Conservation (phyloP, 2,888 invertebrate genomes). For the Standfussiana lucernea region DNA sequence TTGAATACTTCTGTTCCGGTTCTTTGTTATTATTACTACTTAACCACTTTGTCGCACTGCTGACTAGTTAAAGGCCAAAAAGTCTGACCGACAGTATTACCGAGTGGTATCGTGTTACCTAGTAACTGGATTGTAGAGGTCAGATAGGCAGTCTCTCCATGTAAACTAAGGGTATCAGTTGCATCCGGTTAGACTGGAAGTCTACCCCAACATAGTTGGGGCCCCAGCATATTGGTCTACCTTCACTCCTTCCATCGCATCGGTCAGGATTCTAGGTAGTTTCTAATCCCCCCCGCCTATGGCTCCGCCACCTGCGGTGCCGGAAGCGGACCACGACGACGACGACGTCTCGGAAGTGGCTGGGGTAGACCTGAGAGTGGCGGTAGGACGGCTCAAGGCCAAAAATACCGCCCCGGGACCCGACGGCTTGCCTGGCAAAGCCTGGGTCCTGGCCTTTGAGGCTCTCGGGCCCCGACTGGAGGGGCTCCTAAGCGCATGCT, state of each 20-base stretch:
- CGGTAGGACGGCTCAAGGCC: too few relatives aligned
- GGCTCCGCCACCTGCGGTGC: too few relatives aligned
- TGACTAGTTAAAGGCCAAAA: neutral
- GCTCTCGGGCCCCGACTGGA: too few relatives aligned
- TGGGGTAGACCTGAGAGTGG: too few relatives aligned
- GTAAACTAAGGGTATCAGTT: neutral
- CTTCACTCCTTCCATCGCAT: neutral
- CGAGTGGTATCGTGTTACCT: neutral
- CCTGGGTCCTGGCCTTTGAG: too few relatives aligned
- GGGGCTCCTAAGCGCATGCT: too few relatives aligned
- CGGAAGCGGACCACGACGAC: too few relatives aligned
- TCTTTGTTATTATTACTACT: neutral
- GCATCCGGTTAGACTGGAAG: neutral
- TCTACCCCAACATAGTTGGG: neutral
- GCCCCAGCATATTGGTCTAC: too few relatives aligned
- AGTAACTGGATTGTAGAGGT: neutral
- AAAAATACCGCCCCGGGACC: too few relatives aligned
- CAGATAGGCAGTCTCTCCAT: neutral
- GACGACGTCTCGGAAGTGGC: too few relatives aligned
- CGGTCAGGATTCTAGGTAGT: neutral
- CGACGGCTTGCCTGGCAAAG: too few relatives aligned
- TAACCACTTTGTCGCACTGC: neutral
- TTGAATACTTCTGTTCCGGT: neutral
- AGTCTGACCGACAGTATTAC: neutral
- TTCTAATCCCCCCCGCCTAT: too few relatives aligned